Evolutionary conservation across 2,888 invertebrate species (phyloP).

Genomic region (Dioctria linearis): DNA sequence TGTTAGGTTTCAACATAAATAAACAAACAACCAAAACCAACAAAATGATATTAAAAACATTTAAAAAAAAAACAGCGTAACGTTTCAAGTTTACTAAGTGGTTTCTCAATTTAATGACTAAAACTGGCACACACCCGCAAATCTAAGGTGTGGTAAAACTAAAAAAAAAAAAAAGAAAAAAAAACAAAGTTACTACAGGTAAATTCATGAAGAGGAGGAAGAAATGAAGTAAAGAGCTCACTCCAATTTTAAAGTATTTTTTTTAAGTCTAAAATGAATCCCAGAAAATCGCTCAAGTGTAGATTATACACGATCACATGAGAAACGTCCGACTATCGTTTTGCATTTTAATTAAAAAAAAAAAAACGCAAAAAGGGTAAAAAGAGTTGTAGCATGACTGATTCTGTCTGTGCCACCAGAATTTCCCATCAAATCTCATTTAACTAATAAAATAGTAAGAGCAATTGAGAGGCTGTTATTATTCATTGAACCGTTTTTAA

Average conservation of each 20-base stretch:
- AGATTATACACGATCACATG: background rate
- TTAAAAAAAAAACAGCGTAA: background rate
- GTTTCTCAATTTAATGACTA: conserved; percentile 33
- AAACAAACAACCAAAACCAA: background rate
- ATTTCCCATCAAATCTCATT: conserved; percentile 2
- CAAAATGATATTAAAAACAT: conserved; percentile 8
- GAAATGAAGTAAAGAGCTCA: background rate
- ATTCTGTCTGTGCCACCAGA: conserved; percentile 37
- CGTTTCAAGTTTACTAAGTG: conserved; percentile 24
- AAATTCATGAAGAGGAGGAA: conserved; percentile 4
- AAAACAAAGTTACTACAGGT: background rate
- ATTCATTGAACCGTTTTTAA: background rate
- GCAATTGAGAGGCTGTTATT: background rate
- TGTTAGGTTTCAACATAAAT: background rate
- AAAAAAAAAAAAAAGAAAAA: too few relatives aligned
- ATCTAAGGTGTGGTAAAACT: conserved; percentile 15
- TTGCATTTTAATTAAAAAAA: too few relatives aligned
- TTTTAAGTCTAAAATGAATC: conserved; percentile 27
- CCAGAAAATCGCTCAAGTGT: conserved; percentile 47
- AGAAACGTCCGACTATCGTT: background rate
- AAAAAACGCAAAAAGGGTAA: too few relatives aligned
- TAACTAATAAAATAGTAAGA: background rate
- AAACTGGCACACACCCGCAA: conserved; percentile 37
- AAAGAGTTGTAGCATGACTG: conserved; percentile 40
- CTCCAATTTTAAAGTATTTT: background rate